These are phyloP conservation scores for Muscicapa striata DNA, from an alignment of 2,797 vertebrate genomes.

Conservation along the genomic window DNA sequence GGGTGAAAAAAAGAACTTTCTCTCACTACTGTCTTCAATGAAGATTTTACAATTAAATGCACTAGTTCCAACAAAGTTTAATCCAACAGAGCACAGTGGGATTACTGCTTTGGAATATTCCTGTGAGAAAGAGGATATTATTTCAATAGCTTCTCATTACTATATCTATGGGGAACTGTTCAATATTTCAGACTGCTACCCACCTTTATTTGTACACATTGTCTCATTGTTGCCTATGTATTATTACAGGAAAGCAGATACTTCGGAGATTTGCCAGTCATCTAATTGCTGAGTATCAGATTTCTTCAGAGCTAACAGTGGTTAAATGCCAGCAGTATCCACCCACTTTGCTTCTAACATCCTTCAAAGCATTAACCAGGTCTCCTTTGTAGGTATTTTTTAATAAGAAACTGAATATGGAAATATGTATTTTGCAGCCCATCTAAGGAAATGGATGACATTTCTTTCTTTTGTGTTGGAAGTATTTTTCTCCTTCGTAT, in stretches of 20 bases:
- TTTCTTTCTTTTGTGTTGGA: neutral
- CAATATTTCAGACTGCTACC: constrained; percentile 14
- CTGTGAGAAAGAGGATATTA: neutral
- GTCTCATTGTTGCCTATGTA: neutral
- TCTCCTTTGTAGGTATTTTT: neutral
- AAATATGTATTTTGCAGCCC: neutral
- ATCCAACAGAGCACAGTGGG: neutral
- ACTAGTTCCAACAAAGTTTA: neutral
- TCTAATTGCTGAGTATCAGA: neutral
- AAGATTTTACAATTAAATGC: neutral
- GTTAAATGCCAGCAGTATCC: neutral
- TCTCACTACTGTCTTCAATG: neutral
- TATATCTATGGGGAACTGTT: neutral
- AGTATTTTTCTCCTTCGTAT: neutral
- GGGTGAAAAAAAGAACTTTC: neutral
- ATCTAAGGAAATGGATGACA: neutral
- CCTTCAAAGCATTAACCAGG: neutral
- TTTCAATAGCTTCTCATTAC: neutral
- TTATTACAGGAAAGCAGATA: constrained; percentile 30
- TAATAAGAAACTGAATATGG: neutral
- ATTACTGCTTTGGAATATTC: neutral
- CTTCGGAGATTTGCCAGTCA: neutral
- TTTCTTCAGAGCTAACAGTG: neutral
- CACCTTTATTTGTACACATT: neutral
- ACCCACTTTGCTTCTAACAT: neutral